Evolutionary conservation across 2,113 vertebrate genomes (phyloP).

Genomic region (Ameiurus melas): DNA sequence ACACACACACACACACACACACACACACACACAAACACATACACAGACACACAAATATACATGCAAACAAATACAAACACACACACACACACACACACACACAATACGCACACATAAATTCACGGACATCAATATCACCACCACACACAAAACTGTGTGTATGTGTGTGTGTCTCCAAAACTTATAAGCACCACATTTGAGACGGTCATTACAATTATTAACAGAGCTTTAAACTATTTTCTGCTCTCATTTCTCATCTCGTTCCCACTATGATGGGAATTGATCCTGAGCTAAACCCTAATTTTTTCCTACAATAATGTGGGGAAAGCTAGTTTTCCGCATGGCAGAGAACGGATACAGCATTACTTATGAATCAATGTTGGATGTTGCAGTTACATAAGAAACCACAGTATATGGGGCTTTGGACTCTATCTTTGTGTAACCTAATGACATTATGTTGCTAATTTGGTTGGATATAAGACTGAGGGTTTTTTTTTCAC

Average conservation of each 20-base stretch:
- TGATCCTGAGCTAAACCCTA: slow-evolving; percentile 65
- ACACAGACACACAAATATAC: too few species aligned
- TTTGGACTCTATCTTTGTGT: background rate
- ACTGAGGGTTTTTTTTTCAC: too few species aligned
- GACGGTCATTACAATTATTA: slow-evolving; percentile 68
- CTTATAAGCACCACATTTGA: slow-evolving; percentile 44
- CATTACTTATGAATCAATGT: slow-evolving; percentile 67
- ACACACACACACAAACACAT: background rate
- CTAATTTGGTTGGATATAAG: background rate
- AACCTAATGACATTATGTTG: background rate
- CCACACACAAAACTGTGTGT: slow-evolving; percentile 14
- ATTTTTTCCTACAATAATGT: slow-evolving; percentile 51
- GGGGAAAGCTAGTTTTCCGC: slow-evolving; percentile 60
- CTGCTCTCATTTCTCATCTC: slow-evolving; percentile 57
- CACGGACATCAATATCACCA: background rate
- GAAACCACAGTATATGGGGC: background rate
- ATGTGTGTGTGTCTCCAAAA: background rate
- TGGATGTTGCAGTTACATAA: slow-evolving; percentile 58
- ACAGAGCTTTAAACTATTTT: slow-evolving; percentile 67
- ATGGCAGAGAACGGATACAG: slow-evolving; percentile 55
- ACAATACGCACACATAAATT: background rate
- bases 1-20: slow-evolving; percentile 10
- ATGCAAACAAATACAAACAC: too few species aligned
- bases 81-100: background rate
- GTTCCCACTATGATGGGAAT: slow-evolving; percentile 65